Base-by-base conservation (phyloP, 2,113 vertebrate species). In the Nanorana parkeri region DNA sequence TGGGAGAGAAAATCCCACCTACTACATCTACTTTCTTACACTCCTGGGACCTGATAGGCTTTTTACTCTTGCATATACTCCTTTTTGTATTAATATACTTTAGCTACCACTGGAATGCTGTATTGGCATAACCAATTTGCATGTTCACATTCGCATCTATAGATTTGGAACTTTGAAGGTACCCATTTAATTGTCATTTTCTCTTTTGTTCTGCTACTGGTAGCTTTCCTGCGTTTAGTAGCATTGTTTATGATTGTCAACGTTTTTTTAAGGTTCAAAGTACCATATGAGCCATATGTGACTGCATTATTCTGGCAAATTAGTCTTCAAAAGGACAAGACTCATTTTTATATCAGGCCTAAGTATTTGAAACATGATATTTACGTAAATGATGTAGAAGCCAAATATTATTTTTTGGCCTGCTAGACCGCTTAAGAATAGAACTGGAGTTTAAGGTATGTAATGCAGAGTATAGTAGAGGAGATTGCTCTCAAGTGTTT, bases 11-110 rank as follows among this genome's bases (percentile, higher is more conserved):
- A 90, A 74, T 87, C 90, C 91, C 86, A 88, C 95, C 95, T 91
- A 90, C 95, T 91, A 90, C 95, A 87, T 92, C 95, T 83, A 93
- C 95, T 84, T 71, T 95, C 90, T 95, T 96, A 92, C 94, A 92
- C 87, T 91, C 95, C 93, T 96, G 96, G 96, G 97, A 98, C 90
- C 88, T 98, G 77, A 87, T 97, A 92, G 95, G 96, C 91, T 95
- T 96, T 56, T 97, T 96, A 91, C 93, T 98, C 91, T 91, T 97
- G 88, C 96, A 97, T 86, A 84, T 96, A 86, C 93, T 98, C 88
- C 97, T 96, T 91, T 88, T 98, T 85, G 88, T 94, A 79, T 93
- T 98, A 89, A 93, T 96, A 87, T 97, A 95, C 81, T 86, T 96
- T 87, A 95, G 94, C 86, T 98, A 97, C 89, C 93, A 88, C 89